Percentiles rank a stretch among this genome's conserved stretches.
Conservation (phyloP, 2,797 vertebrate genomes). For the Protosalanx chinensis region DNA sequence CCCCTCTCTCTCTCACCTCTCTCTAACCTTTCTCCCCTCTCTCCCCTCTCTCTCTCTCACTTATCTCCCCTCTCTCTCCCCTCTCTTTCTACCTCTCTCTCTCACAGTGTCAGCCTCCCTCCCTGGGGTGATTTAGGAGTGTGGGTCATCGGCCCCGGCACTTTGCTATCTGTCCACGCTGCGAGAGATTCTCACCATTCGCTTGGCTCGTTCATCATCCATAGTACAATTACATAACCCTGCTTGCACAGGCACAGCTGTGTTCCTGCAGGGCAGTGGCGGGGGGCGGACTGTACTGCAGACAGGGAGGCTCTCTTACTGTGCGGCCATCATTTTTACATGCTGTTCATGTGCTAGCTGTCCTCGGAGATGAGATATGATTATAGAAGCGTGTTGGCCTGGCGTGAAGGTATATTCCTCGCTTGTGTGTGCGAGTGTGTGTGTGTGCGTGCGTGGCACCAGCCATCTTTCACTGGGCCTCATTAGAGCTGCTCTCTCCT, state of each 20-base stretch:
- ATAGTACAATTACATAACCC: conserved; percentile 60
- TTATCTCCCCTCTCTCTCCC: conserved; percentile 3
- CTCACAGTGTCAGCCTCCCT: conserved; percentile 18
- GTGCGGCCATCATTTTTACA: too few species aligned
- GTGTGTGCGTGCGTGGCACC: conserved; percentile 20
- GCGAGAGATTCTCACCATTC: conserved; percentile 39
- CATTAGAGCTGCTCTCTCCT: conserved; percentile 30
- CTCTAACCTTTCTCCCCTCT: conserved; percentile 4
- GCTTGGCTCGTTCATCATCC: conserved; percentile 52
- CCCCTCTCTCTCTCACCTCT: neutral
- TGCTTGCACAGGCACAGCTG: conserved; percentile 41
- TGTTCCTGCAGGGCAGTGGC: too few species aligned
- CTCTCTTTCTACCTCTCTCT: conserved; percentile 23
- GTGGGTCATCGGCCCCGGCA: conserved; percentile 18
- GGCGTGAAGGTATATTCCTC: conserved; percentile 4
- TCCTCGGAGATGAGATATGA: too few species aligned
- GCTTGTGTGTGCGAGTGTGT: neutral
- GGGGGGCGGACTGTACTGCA: neutral
- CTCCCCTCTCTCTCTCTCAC: conserved; percentile 1
- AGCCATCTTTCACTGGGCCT: conserved; percentile 37
- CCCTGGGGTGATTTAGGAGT: conserved; percentile 28
- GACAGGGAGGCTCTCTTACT: neutral
- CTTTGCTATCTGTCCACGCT: conserved; percentile 43
- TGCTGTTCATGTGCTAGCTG: too few species aligned
- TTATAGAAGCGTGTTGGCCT: neutral